A percentile compares a stretch with the other conserved stretches of the same genome.
phyloP scores from a whole-genome alignment of 2,797 vertebrate genomes.

The Rachycentron canadum region DNA sequence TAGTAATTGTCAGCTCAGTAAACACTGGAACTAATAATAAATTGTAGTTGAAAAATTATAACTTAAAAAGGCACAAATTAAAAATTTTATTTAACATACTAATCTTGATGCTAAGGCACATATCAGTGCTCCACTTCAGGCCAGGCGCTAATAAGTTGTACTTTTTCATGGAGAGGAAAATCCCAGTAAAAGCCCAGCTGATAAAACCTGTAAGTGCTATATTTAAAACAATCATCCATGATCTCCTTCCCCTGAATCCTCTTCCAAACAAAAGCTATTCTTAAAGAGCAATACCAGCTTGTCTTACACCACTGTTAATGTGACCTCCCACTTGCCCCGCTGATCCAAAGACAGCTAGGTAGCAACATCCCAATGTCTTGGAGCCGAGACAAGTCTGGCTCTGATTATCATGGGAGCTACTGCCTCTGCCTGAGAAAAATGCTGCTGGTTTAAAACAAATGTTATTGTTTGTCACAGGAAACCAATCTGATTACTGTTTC shows the following conservation, averaged over 20 bases:
- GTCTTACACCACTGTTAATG: constrained; percentile 60
- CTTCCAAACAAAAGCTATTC: constrained; percentile 40
- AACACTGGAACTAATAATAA: background rate
- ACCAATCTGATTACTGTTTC: constrained; percentile 97
- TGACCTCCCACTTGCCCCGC: constrained; percentile 88
- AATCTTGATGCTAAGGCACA: background rate
- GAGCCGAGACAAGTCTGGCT: constrained; percentile 89
- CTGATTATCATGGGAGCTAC: constrained; percentile 93
- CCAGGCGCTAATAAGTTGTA: constrained; percentile 1
- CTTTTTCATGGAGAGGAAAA: constrained; percentile 9
- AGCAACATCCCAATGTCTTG: constrained; percentile 52
- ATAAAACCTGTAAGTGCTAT: constrained; percentile 19
- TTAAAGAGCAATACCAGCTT: constrained; percentile 27
- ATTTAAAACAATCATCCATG: constrained; percentile 28
- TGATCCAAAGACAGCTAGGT: constrained; percentile 60
- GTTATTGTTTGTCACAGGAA: constrained; percentile 99
- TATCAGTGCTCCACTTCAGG: background rate
- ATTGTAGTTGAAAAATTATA: background rate
- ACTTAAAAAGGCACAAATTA: background rate
- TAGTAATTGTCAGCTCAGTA: no score
- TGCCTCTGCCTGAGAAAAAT: constrained; percentile 89
- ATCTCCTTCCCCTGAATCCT: constrained; percentile 13
- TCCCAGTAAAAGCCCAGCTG: constrained; percentile 2
- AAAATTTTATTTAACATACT: background rate
- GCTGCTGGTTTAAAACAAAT: constrained; percentile 94